phyloP scores from a whole-genome alignment of 2,888 invertebrate genomes.

The Pycnomerus fuliginosus region DNA sequence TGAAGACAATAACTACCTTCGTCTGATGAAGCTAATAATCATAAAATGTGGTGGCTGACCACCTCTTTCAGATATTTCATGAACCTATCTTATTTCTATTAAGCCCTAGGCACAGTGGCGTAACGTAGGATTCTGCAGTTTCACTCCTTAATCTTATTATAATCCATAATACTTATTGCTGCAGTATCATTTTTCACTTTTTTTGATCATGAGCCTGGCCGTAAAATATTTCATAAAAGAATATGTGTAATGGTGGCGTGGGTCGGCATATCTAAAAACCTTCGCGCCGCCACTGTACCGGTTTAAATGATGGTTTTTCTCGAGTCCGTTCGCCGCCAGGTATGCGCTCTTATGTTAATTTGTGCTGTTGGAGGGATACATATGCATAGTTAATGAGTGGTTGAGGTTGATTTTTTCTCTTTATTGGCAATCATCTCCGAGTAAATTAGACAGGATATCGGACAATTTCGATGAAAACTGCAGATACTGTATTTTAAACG shows the following conservation, averaged over 20 bases:
- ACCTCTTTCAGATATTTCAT: conserved; percentile 5
- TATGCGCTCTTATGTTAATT: conserved; percentile 36
- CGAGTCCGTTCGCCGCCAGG: conserved; percentile 14
- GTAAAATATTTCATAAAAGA: conserved; percentile 4
- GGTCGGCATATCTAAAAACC: conserved; percentile 7
- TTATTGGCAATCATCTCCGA: conserved; percentile 27
- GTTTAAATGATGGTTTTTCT: conserved; percentile 9
- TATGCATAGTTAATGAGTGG: conserved; percentile 37
- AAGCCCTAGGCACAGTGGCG: conserved; percentile 1
- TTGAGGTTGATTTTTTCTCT: conserved; percentile 29
- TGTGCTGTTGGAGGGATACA: conserved; percentile 29
- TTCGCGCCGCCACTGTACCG: conserved; percentile 12
- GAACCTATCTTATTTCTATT: conserved; percentile 1
- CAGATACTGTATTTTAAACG: conserved; percentile 19
- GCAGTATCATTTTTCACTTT: no score
- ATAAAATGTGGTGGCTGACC: conserved; percentile 15
- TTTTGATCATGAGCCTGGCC: background rate
- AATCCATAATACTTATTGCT: no score
- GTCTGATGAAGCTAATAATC: conserved; percentile 4
- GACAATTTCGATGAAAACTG: conserved; percentile 20
- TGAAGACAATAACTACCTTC: conserved; percentile 8
- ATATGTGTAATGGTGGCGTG: conserved; percentile 6
- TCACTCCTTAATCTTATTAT: background rate
- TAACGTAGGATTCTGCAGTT: background rate
- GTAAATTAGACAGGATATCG: conserved; percentile 30